Evolutionary conservation across 2,888 invertebrate genomes (phyloP), one percentile per base, ranked within the genome.

Genomic region (Eremobia ochroleuca): DNA sequence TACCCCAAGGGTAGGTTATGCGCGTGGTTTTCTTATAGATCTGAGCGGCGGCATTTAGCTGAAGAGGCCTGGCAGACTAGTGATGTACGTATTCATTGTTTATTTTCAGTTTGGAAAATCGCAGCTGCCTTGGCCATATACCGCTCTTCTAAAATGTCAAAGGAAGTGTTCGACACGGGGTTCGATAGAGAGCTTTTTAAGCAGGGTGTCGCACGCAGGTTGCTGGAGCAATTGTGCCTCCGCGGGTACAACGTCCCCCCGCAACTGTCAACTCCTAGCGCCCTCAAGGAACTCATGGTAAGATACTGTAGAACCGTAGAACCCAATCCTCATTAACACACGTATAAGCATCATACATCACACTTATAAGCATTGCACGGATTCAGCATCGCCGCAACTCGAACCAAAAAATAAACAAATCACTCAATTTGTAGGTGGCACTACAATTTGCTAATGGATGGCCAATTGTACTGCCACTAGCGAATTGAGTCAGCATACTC

Each of bases 71-170:
- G 18, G 11, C 52, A 21, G 6, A 13, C 13, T 59, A 31, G 6
- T 65, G 25, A n/a, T 31, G 21, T 49, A 25, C 9, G 18, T 65
- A 46, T 34, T 55, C 4, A 55, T 64, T 68, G 34, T 69, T 69
- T 64, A 64, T 62, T 78, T 72, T 43, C 80, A 78, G 78, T 52
- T 58, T 18, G 78, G 73, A 3, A 79, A 65, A 21, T 2, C 46
- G 2, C 80, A 65, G 2, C 40, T 34, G 8, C 71, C 77, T 2
- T 64, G 11, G 3, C 79, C 4, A 21, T 46, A 11, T 79, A 18
- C 18, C 25, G 37, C n/a, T 78, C 55, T 55, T 0, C 0, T 15
- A 40, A 31, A 4, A 72, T 78, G 80, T 40, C 15, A 0, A 58
- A 58, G 0, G 55, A 55, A 15, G 25, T 52, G 21, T 6, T 40